Evolutionary conservation across 2,888 invertebrate species (phyloP), one percentile per base, ranked within the genome.

Genomic region (Augiades crinisus): DNA sequence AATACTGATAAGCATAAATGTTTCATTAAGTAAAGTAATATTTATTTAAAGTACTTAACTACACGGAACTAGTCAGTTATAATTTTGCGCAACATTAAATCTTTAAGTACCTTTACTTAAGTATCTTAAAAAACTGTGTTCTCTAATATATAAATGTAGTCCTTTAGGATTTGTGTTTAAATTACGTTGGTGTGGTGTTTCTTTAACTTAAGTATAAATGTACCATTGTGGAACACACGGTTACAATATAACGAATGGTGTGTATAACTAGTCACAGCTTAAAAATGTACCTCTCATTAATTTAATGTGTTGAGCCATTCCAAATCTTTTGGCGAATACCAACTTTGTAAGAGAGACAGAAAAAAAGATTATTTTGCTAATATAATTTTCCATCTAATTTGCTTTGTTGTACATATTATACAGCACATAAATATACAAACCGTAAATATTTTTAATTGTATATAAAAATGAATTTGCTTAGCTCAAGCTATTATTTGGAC

Each of bases 1-100:
- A 70, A 74, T 84, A 80, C 75, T 73, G 72, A 62, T 86, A 88
- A 88, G 87, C 78, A 81, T 86, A 87, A 85, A 88, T 84, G 79
- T 83, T 84, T 81, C 77, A 77, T 76, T 86, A 87, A 82, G 75
- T 80, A 75, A 81, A 78, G 74, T 80, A 49, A 33, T 81, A 85
- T 87, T 88, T 89, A 87, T 87, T 88, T 78, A 81, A 89, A 81
- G 88, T 90, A 90, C 90, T 90, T 90, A 90, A 86, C 78, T 86
- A 87, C 82, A 87, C 82, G 81, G 79, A 85, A 89, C 90, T 90
- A 90, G 90, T 90, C 90, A 90, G 84, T 85, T 88, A 85, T 85
- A 79, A 81, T 81, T 89, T 90, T 90, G 89, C 86, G 88, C 88
- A 88, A 90, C 83, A 81, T 84, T 82, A 85, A 84, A 79, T 76